Evolutionary conservation across 2,797 vertebrate genomes (phyloP), one percentile per base, ranked within the genome.

Genomic region (Phalanger gymnotis): DNA sequence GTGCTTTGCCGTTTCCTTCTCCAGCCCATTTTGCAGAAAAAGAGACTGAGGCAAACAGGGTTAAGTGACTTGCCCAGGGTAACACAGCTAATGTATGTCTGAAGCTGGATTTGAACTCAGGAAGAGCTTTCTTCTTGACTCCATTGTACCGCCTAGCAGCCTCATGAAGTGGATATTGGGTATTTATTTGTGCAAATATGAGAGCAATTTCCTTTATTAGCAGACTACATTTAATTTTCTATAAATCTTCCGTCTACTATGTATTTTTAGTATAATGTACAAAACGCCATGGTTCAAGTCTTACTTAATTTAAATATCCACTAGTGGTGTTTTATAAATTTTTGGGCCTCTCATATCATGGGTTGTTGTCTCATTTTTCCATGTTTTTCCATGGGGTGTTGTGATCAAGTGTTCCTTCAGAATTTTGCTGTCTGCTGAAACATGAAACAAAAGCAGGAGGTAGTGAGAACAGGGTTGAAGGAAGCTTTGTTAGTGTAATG

Each of bases 321-420:
- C 57, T 54, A 12, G 9, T 90, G 28, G 11, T 90, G 89, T 90
- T 66, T 27, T 90, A 93, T 92, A 95, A 93, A 73, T 87, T 54
- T 61, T 91, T 25, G 57, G 61, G 25, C 12, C 66, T 54, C 19
- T 94, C 87, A n/a, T 4, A 81, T 61, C 5, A 53, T 91, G 7
- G 92, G 22, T 53, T 54, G 57, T 2, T 92, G 34, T 94, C 87
- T 96, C 89, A 4, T 81, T 47, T 47, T 40, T 19, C 66, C 66
- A 52, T 47, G n/a, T 93, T 34, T 94, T 34, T 47, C 22, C 34
- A 89, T 90, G n/a, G 2, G 5, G 90, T 93, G 53, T 87, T 95
- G 55, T 87, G 10, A 81, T 94, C 92, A 95, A 89, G 93, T 6
- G 31, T 91, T 93, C 40, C 91, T 87, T 94, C 53, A 91, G 91